Percentiles rank a stretch among this genome's conserved stretches.
Conservation (phyloP, 2,113 vertebrate genomes). For the Cinclus mexicanus region DNA sequence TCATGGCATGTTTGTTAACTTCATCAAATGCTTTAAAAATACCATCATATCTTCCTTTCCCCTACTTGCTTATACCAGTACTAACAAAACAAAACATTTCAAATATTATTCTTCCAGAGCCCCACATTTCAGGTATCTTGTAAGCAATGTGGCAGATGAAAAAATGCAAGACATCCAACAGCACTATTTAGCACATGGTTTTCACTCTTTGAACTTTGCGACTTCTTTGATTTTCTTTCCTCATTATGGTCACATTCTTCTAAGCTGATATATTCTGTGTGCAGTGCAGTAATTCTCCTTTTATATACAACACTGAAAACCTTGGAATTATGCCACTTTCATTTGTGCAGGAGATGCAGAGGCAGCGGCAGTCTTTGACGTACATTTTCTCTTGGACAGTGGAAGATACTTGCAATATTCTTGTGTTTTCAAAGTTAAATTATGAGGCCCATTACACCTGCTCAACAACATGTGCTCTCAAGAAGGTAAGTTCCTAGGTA, state of each 20-base stretch:
- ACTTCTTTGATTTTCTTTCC: constrained; percentile 52
- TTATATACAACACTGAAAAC: constrained; percentile 46
- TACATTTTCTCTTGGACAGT: not conserved
- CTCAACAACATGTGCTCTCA: not conserved
- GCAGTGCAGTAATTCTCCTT: constrained; percentile 44
- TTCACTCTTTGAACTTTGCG: constrained; percentile 38
- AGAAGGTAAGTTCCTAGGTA: not conserved
- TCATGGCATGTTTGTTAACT: not conserved
- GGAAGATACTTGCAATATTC: not conserved
- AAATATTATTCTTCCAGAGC: not conserved
- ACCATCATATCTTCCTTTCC: not conserved
- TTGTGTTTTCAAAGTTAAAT: constrained; percentile 1
- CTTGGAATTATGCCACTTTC: constrained; percentile 53
- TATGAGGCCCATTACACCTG: not conserved
- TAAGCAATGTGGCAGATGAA: not conserved
- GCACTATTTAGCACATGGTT: not conserved
- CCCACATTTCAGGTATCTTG: not conserved
- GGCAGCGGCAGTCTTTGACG: not conserved
- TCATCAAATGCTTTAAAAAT: not conserved
- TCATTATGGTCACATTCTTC: constrained; percentile 40
- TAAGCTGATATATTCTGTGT: constrained; percentile 23
- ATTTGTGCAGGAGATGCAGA: constrained; percentile 9
- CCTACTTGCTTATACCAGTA: not conserved
- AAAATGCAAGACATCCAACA: not conserved
- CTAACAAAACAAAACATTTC: not conserved